Conservation (phyloP, 2,113 vertebrate species). For the Perca flavescens region DNA sequence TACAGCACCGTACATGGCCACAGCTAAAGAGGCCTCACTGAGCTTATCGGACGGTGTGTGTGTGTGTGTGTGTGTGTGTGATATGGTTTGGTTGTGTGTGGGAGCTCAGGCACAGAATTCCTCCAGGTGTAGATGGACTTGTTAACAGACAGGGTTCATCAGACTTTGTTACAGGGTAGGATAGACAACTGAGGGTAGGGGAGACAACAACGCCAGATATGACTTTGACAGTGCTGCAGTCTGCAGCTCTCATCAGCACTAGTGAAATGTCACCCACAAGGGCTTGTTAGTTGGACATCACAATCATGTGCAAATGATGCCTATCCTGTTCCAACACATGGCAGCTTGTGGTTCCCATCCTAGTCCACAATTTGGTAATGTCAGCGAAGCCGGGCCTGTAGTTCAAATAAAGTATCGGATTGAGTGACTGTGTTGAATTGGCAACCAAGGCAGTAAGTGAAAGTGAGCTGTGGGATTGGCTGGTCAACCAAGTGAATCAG, state of each 20-base stretch:
- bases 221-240: not conserved
- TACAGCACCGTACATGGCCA: constrained; percentile 84
- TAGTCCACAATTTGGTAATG: not conserved
- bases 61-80: constrained; percentile 10
- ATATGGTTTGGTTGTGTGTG: constrained; percentile 10
- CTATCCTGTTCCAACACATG: not conserved
- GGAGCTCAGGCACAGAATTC: constrained; percentile 36
- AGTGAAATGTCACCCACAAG: not conserved
- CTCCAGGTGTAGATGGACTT: constrained; percentile 49
- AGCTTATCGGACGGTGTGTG: constrained; percentile 78
- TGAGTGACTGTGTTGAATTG: not conserved
- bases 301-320: not conserved
- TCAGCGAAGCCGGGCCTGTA: constrained; percentile 1
- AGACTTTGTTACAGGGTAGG: not conserved
- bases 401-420: not conserved
- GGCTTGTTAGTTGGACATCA: not conserved
- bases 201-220: not conserved
- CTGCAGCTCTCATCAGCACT: not conserved
- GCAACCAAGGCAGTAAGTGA: not conserved
- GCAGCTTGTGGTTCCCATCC: not conserved
- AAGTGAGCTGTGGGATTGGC: not conserved
- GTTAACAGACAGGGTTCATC: constrained; percentile 16
- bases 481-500: not conserved
- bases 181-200: not conserved
- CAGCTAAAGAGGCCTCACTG: constrained; percentile 74